Base-by-base conservation (phyloP, 2,797 vertebrate genomes). In the Lacerta viridis region DNA sequence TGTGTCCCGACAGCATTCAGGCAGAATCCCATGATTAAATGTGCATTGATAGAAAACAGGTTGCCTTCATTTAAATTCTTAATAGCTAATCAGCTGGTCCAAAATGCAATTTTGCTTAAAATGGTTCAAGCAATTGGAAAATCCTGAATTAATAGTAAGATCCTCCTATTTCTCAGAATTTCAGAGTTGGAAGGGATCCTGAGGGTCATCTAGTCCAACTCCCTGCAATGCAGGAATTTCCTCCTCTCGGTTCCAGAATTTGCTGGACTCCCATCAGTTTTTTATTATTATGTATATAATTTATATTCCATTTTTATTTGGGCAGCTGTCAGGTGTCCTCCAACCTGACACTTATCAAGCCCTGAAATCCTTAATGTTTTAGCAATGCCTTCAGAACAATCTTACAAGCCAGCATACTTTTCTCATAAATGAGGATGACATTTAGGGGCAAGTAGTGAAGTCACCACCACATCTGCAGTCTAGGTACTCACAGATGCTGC, bases 21-120 rank as follows among this genome's bases (percentile, higher is more conserved):
- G 4, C 76, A 39, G 75, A 69, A 69, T 89, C 46, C 0, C 66
- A 83, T 79, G 66, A 74, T 84, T 64, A 83, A 72, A 18, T 74
- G 46, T 66, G 0, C 46, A 61, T 59, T 41, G 25, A 41, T 25
- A 33, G 59, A 75, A 43, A 50, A 23, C 17, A 0, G 81, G 7
- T 18, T 33, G 55, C 39, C 9, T 50, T 84, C 36, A 74, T 2
- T 0, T 25, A 78, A 36, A 11, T 4, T 29, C 36, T 78, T 7
- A 1, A 1, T 4, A 9, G 79, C 25, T 83, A 71, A 29, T 7
- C 0, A 25, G 18, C 13, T 68, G 15, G 6, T 29, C 64, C n/a
- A 78, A 80, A 5, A 0, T 15, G 18, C 15, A 23, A 1, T 3
- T 1, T 4, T 85, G 36, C 33, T 23, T 33, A 43, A 88, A 90